Base-by-base conservation (phyloP, 2,797 vertebrate genomes). In the Distichodus sexfasciatus region DNA sequence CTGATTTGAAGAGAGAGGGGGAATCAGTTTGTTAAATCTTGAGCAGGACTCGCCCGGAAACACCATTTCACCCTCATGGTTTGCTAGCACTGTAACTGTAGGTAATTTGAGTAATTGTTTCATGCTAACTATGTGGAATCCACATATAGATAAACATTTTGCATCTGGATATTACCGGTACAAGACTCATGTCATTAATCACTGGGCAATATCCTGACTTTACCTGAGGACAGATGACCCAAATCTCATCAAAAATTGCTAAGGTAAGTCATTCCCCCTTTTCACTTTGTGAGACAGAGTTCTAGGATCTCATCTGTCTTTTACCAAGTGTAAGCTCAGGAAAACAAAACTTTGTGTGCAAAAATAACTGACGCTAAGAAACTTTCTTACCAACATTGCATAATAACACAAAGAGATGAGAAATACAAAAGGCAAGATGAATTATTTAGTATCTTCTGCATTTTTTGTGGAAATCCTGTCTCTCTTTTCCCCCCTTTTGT, bases 391-490 rank as follows among this genome's bases (percentile, higher is more conserved):
- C 29, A 47, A 5, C 21, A 2, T 43, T 74, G 31, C 19, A 14
- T 62, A 74, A 68, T 40, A 50, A 64, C 67, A 36, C 4, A 31
- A 5, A 55, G 15, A 38, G 4, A 58, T 24, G 9, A 36, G 66
- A 24, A 19, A 68, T 15, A 54, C 14, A 38, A 4, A 33, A 58
- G 33, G 5, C 15, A 31, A 2, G 11, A 23, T 65, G 24, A 69
- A 65, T 44, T 35, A 53, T 74, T 59, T 44, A 53, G n/a, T 21
- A 29, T 53, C 46, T 71, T 59, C 59, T 63, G 57, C 36, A 41
- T 15, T 47, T 58, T 9, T 33, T 23, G 68, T 68, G 58, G 63
- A 63, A 63, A 74, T 71, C 23, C 54, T 3, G 36, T 61, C 38
- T 36, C 33, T 38, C 64, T 64, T 69, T 40, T 11, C 15, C 7